Conservation (phyloP, 2,888 invertebrate species). For the Dioctria rufipes region DNA sequence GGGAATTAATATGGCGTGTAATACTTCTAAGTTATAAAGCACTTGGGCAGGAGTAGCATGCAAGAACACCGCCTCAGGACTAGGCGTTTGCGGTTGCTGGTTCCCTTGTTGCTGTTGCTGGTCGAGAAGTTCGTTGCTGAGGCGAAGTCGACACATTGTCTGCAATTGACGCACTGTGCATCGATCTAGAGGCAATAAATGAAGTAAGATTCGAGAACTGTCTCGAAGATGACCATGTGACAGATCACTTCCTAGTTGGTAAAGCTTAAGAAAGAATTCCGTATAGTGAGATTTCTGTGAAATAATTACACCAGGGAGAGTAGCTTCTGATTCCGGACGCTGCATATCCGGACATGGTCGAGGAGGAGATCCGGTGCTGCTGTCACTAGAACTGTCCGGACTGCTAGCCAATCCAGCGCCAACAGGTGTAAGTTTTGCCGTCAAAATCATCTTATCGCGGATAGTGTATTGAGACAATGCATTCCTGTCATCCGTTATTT, state of each 20-base stretch:
- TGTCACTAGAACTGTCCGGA: slow-evolving; percentile 95
- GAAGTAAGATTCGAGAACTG: slow-evolving; percentile 72
- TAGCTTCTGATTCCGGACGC: slow-evolving; percentile 87
- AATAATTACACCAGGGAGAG: slow-evolving; percentile 93
- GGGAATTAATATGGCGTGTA: slow-evolving; percentile 94
- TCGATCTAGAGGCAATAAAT: slow-evolving; percentile 70
- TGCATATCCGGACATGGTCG: slow-evolving; percentile 84
- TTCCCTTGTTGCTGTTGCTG: slow-evolving; percentile 43
- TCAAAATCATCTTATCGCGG: slow-evolving; percentile 90
- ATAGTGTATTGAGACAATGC: slow-evolving; percentile 88
- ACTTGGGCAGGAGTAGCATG: slow-evolving; percentile 82
- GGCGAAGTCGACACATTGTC: slow-evolving; percentile 65
- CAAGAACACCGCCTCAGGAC: slow-evolving; percentile 79
- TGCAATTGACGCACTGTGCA: slow-evolving; percentile 71
- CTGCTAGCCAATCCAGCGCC: slow-evolving; percentile 82
- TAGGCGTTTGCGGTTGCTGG: slow-evolving; percentile 60
- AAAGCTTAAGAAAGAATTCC: slow-evolving; percentile 87
- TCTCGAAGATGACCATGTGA: slow-evolving; percentile 87
- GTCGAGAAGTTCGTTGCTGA: slow-evolving; percentile 54
- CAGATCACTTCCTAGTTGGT: slow-evolving; percentile 89
- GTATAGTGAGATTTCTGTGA: slow-evolving; percentile 84
- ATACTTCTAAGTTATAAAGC: slow-evolving; percentile 83
- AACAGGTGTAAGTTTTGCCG: slow-evolving; percentile 83
- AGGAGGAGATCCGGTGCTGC: slow-evolving; percentile 93
- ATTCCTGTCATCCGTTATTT: slow-evolving; percentile 89